phyloP scores from a whole-genome alignment of 2,888 invertebrate genomes.

The Drosophila nr. perissopoda region DNA sequence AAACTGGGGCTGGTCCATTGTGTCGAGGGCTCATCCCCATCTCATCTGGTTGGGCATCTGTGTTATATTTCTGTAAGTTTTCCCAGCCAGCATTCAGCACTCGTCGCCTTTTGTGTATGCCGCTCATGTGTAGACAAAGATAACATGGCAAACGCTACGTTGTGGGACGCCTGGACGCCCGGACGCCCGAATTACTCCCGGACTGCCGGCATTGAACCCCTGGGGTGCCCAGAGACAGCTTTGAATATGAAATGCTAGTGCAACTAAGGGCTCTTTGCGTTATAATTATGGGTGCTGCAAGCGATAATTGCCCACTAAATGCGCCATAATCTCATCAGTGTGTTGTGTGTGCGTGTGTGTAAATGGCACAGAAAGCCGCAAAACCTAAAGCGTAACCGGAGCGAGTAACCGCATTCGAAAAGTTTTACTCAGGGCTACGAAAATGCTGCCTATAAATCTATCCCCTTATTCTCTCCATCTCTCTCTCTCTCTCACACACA shows the following conservation, averaged over 20 bases:
- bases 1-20: constrained; percentile 56
- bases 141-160: constrained; percentile 60
- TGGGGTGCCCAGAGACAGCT: constrained; percentile 34
- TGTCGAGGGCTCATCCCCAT: constrained; percentile 48
- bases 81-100: constrained; percentile 21
- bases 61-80: constrained; percentile 74
- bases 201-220: constrained; percentile 17
- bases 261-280: constrained; percentile 66
- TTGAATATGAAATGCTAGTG: constrained; percentile 74
- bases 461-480: not conserved
- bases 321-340: constrained; percentile 60
- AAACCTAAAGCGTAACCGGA: constrained; percentile 45
- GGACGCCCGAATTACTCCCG: not conserved
- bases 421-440: constrained; percentile 47
- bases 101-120: constrained; percentile 61
- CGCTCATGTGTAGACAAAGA: constrained; percentile 69
- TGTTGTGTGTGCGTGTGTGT: constrained; percentile 6
- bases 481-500: not conserved
- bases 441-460: constrained; percentile 14
- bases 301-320: constrained; percentile 79
- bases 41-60: constrained; percentile 63
- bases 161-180: constrained; percentile 4
- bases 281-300: constrained; percentile 77
- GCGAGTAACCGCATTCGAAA: constrained; percentile 46
- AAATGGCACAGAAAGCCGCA: constrained; percentile 41